Evolutionary conservation across 1,140 invertebrate genomes (phyloP).

Genomic region (Homarus americanus): DNA sequence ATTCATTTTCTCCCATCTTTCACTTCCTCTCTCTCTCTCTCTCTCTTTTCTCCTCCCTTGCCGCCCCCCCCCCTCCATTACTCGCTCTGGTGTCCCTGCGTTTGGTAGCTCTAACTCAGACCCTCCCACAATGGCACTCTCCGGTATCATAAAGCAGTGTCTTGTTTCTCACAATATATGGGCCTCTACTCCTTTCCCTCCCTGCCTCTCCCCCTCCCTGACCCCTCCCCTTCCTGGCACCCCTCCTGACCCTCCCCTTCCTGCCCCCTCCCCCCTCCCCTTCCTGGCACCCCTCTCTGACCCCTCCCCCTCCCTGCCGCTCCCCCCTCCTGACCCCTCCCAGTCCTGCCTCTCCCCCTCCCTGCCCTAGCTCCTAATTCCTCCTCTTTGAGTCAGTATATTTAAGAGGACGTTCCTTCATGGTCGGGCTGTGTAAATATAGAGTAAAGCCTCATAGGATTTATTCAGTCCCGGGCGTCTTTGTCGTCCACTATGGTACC

Average conservation of each 20-base stretch:
- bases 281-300: conserved; percentile 1
- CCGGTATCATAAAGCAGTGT: conserved; percentile 47
- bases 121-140: conserved; percentile 44
- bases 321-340: neutral
- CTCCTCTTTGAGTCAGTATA: neutral
- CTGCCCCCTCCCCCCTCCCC: neutral
- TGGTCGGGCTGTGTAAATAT: too few relatives aligned
- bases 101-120: conserved; percentile 36
- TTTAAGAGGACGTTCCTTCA: conserved; percentile 16
- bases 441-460: too few relatives aligned
- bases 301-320: conserved; percentile 11
- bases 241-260: neutral
- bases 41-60: conserved; percentile 13
- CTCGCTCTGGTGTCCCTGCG: conserved; percentile 1
- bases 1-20: neutral
- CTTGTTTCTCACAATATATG: conserved; percentile 61
- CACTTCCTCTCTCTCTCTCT: neutral
- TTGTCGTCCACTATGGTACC: too few relatives aligned
- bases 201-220: neutral
- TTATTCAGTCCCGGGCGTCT: too few relatives aligned
- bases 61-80: conserved; percentile 3
- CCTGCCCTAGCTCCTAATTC: conserved; percentile 11
- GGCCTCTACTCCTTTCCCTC: conserved; percentile 15
- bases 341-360: too few relatives aligned
- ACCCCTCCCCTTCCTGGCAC: neutral